phyloP scores from a whole-genome alignment of 1,140 invertebrate genomes.

The Drosophila lini region DNA sequence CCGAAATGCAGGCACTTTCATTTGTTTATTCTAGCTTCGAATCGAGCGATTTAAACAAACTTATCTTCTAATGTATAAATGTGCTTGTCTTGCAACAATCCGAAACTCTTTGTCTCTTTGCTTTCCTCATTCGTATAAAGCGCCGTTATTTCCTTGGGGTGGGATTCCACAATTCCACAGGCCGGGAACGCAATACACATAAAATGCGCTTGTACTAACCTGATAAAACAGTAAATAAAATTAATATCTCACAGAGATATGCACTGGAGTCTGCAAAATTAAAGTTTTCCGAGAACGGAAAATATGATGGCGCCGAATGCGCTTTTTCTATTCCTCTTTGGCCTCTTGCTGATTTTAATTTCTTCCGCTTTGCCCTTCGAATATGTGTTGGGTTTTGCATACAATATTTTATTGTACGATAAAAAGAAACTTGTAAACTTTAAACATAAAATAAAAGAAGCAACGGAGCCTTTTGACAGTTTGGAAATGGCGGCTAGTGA shows the following conservation, averaged over 20 bases:
- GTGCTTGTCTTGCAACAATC: not conserved
- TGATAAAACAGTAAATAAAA: not conserved
- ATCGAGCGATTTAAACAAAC: not conserved
- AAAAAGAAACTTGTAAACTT: not conserved
- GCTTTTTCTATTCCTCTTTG: slow-evolving; percentile 1
- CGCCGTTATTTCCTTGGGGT: not conserved
- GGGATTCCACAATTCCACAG: not conserved
- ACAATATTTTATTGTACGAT: not conserved
- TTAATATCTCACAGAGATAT: slow-evolving; percentile 1
- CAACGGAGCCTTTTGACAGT: not conserved
- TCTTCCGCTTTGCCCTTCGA: not conserved
- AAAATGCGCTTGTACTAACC: not conserved
- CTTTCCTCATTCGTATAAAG: not conserved
- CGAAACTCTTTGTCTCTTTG: not conserved
- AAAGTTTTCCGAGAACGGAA: slow-evolving; percentile 1
- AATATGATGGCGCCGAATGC: not conserved
- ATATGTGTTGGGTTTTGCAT: not conserved
- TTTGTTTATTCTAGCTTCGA: not conserved
- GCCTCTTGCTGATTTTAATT: not conserved
- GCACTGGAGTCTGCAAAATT: no score
- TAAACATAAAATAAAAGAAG: not conserved
- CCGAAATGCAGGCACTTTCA: not conserved
- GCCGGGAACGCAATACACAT: not conserved
- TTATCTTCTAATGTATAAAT: not conserved
- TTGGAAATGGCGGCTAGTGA: slow-evolving; percentile 5